Evolutionary conservation across 2,113 vertebrate genomes (phyloP).

Genomic region (Carlito syrichta): DNA sequence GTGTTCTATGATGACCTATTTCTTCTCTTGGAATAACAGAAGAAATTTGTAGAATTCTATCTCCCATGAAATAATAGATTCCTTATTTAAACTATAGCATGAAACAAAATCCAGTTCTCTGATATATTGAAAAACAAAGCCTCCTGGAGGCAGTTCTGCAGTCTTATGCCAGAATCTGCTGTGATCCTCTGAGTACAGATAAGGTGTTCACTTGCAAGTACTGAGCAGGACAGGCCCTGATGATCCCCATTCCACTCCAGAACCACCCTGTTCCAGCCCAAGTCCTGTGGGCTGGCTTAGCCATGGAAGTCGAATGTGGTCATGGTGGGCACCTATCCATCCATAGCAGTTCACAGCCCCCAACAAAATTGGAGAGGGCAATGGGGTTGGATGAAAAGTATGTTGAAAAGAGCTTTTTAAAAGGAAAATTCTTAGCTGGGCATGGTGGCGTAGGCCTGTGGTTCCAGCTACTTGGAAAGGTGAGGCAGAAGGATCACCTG

Average conservation of each 20-base stretch:
- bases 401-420: neutral
- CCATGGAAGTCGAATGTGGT: neutral
- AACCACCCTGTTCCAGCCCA: neutral
- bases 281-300: neutral
- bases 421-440: no score
- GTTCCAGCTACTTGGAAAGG: no score
- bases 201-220: neutral
- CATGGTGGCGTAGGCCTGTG: no score
- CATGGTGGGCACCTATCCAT: neutral
- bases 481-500: no score
- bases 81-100: neutral
- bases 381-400: neutral
- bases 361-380: no score
- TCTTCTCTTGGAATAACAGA: neutral
- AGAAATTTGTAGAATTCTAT: neutral
- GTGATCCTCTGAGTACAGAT: neutral
- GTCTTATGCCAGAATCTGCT: neutral
- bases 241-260: neutral
- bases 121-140: neutral
- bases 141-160: neutral
- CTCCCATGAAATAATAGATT: neutral
- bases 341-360: neutral
- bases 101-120: neutral
- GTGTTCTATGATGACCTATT: neutral
- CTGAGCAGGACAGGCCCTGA: neutral